Evolutionary conservation across 2,113 vertebrate species (phyloP).

Genomic region (Trachemys scripta): DNA sequence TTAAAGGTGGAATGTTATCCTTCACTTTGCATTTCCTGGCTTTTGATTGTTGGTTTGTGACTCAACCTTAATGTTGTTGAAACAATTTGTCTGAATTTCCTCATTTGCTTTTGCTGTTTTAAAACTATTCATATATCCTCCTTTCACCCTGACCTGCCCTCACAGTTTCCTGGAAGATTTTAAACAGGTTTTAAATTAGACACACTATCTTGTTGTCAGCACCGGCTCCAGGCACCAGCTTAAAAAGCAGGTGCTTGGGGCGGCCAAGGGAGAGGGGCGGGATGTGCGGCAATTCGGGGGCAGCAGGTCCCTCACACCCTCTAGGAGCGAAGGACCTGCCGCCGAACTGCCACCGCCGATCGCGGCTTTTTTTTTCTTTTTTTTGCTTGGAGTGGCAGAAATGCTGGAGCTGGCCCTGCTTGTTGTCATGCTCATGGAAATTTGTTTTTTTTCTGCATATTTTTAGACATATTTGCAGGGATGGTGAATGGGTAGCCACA

Average conservation of each 20-base stretch:
- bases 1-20: not conserved
- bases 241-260: no score
- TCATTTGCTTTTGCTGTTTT: not conserved
- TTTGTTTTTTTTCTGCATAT: not conserved
- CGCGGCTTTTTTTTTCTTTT: no score
- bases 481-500: constrained; percentile 21
- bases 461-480: constrained; percentile 10
- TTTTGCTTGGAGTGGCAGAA: no score
- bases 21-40: constrained; percentile 20
- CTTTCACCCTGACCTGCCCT: not conserved
- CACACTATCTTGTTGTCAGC: not conserved
- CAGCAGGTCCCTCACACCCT: no score
- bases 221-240: no score
- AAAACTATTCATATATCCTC: not conserved
- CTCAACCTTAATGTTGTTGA: not conserved
- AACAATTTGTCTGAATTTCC: not conserved
- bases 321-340: no score
- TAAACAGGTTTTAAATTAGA: not conserved
- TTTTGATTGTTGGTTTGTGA: not conserved
- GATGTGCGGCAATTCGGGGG: no score
- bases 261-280: no score
- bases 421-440: not conserved
- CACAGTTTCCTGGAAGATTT: not conserved
- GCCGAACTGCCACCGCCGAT: no score
- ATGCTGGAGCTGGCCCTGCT: not conserved